Evolutionary conservation across 1,140 invertebrate genomes (phyloP).

Genomic region (Plodia interpunctella): DNA sequence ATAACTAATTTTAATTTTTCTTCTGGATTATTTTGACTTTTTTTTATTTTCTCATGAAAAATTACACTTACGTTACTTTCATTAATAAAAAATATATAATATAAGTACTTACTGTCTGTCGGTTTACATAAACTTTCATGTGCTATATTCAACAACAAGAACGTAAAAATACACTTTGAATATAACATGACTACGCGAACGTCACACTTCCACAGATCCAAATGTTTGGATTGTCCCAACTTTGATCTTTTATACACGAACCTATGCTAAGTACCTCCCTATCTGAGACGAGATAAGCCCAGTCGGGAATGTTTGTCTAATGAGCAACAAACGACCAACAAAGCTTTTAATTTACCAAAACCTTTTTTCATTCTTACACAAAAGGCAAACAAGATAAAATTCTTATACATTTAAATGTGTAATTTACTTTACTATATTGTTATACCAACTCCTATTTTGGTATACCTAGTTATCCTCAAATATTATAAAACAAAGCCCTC

Average conservation of each 20-base stretch:
- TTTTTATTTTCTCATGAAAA: too few relatives aligned
- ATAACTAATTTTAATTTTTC: too few relatives aligned
- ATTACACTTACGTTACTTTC: too few relatives aligned
- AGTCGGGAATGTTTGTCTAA: slow-evolving; percentile 71
- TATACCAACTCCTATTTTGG: too few relatives aligned
- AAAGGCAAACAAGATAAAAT: slow-evolving; percentile 23
- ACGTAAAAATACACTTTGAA: slow-evolving; percentile 35
- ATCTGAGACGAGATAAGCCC: slow-evolving; percentile 59
- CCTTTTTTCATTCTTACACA: slow-evolving; percentile 19
- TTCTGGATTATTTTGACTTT: too few relatives aligned
- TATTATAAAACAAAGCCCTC: too few relatives aligned
- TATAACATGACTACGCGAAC: slow-evolving; percentile 37
- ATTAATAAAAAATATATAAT: too few relatives aligned
- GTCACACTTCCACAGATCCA: slow-evolving; percentile 34
- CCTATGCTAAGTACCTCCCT: slow-evolving; percentile 38
- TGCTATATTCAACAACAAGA: slow-evolving; percentile 42
- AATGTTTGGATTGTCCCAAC: slow-evolving; percentile 56
- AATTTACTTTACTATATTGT: not conserved
- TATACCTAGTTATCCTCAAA: too few relatives aligned
- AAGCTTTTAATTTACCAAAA: slow-evolving; percentile 44
- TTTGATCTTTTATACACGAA: slow-evolving; percentile 51
- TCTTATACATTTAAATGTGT: not conserved
- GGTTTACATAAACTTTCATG: slow-evolving; percentile 42
- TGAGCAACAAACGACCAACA: slow-evolving; percentile 52
- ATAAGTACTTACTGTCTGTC: slow-evolving; percentile 47